Evolutionary conservation across 2,888 invertebrate species (phyloP).

Genomic region (Melanchra persicariae): DNA sequence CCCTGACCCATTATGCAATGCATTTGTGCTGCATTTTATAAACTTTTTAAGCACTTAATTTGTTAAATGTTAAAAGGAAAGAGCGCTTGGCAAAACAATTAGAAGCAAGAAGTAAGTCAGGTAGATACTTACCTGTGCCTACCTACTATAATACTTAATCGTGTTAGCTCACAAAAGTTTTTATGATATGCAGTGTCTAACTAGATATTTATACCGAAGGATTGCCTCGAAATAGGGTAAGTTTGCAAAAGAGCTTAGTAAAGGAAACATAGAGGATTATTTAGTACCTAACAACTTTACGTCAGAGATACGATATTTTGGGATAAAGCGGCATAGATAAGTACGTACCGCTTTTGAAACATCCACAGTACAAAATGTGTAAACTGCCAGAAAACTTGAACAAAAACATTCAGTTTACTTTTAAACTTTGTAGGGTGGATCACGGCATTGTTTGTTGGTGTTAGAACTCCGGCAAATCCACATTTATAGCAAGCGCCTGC

Average conservation of each 20-base stretch:
- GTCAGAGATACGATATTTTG: slow-evolving; percentile 17
- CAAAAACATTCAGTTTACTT: slow-evolving; percentile 60
- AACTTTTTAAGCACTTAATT: slow-evolving; percentile 45
- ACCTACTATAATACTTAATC: not conserved
- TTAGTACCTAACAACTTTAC: slow-evolving; percentile 28
- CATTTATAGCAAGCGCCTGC: slow-evolving; percentile 86
- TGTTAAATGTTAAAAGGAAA: slow-evolving; percentile 29
- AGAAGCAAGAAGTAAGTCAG: slow-evolving; percentile 17
- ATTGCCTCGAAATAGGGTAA: slow-evolving; percentile 29
- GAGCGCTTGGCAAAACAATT: slow-evolving; percentile 18
- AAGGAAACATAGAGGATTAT: slow-evolving; percentile 30
- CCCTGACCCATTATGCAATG: slow-evolving; percentile 57
- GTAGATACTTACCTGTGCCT: not conserved
- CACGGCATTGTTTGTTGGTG: slow-evolving; percentile 74
- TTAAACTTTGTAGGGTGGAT: slow-evolving; percentile 66
- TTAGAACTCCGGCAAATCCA: slow-evolving; percentile 75
- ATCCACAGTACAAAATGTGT: slow-evolving; percentile 32
- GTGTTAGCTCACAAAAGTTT: slow-evolving; percentile 24
- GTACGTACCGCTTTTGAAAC: slow-evolving; percentile 10
- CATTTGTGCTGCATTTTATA: slow-evolving; percentile 44
- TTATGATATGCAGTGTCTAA: slow-evolving; percentile 24
- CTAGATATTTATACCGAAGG: slow-evolving; percentile 31
- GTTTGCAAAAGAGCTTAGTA: slow-evolving; percentile 38
- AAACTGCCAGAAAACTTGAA: slow-evolving; percentile 45
- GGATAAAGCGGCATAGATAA: not conserved